phyloP scores from a whole-genome alignment of 2,888 invertebrate genomes.

The Epirrhoe tristata region DNA sequence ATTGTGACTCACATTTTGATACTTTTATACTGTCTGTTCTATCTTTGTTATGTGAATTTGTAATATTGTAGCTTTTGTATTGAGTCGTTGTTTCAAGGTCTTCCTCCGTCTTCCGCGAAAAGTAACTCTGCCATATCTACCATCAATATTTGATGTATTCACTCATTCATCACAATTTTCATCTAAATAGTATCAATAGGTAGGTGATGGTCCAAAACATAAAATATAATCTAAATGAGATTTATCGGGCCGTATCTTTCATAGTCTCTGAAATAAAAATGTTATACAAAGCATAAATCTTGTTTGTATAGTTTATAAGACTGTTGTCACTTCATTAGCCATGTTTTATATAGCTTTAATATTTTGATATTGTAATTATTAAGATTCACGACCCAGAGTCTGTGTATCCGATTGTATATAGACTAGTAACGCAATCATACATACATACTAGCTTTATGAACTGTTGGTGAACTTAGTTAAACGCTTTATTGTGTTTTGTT shows the following conservation, averaged over 20 bases:
- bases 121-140: slow-evolving; percentile 45
- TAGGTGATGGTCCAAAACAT: slow-evolving; percentile 24
- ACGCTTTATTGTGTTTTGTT: slow-evolving; percentile 82
- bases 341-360: slow-evolving; percentile 81
- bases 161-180: slow-evolving; percentile 30
- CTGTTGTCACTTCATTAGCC: slow-evolving; percentile 75
- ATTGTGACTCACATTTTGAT: slow-evolving; percentile 74
- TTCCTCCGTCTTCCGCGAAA: slow-evolving; percentile 77
- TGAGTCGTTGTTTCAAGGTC: slow-evolving; percentile 56
- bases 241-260: slow-evolving; percentile 1
- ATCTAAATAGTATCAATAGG: slow-evolving; percentile 8
- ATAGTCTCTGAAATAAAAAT: slow-evolving; percentile 13
- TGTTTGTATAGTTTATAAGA: slow-evolving; percentile 66
- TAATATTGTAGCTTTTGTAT: slow-evolving; percentile 43
- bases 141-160: slow-evolving; percentile 37
- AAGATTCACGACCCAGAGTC: slow-evolving; percentile 50
- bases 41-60: slow-evolving; percentile 44
- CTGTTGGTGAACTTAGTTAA: slow-evolving; percentile 79
- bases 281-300: slow-evolving; percentile 33
- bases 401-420: slow-evolving; percentile 65
- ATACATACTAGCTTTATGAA: slow-evolving; percentile 76
- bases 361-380: slow-evolving; percentile 71
- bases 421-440: slow-evolving; percentile 63
- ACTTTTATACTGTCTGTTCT: slow-evolving; percentile 76
- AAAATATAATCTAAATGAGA: slow-evolving; percentile 19